These are phyloP conservation scores for Cynoglossus semilaevis DNA, from an alignment of 2,113 vertebrate genomes.

Conservation along the genomic window DNA sequence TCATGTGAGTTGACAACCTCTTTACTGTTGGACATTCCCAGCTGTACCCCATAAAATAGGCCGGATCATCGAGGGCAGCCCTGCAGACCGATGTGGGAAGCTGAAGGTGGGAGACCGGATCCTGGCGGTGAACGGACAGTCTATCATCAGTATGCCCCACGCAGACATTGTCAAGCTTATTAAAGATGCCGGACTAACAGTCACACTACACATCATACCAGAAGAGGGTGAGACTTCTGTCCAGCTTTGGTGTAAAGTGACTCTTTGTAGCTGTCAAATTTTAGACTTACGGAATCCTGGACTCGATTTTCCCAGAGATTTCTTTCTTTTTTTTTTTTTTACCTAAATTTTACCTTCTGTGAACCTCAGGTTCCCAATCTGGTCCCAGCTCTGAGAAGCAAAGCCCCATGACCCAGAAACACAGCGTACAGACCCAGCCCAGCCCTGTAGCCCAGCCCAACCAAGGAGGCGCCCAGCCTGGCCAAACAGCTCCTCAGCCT, in stretches of 20 bases:
- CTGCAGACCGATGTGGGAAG: conserved; percentile 94
- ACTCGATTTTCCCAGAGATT: too few relatives aligned
- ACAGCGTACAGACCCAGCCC: conserved; percentile 83
- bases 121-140: conserved; percentile 97
- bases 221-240: conserved; percentile 87
- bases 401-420: conserved; percentile 95
- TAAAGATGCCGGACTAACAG: conserved; percentile 96
- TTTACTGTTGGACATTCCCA: conserved; percentile 53
- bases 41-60: conserved; percentile 99
- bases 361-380: conserved; percentile 84
- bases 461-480: conserved; percentile 67
- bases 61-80: conserved; percentile 96
- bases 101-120: conserved; percentile 98
- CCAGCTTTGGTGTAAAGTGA: too few relatives aligned
- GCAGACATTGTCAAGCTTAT: conserved; percentile 99
- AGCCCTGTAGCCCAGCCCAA: conserved; percentile 76
- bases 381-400: conserved; percentile 95
- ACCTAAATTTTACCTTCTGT: conserved; percentile 3
- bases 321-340: not conserved
- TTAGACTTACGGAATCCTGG: too few relatives aligned
- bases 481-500: conserved; percentile 46
- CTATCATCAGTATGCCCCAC: conserved; percentile 98
- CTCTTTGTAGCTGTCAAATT: conserved; percentile 72
- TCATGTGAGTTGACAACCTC: conserved; percentile 2
- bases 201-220: conserved; percentile 97